Conservation (phyloP, 2,797 vertebrate genomes). For the Leptatherina wallacei region DNA sequence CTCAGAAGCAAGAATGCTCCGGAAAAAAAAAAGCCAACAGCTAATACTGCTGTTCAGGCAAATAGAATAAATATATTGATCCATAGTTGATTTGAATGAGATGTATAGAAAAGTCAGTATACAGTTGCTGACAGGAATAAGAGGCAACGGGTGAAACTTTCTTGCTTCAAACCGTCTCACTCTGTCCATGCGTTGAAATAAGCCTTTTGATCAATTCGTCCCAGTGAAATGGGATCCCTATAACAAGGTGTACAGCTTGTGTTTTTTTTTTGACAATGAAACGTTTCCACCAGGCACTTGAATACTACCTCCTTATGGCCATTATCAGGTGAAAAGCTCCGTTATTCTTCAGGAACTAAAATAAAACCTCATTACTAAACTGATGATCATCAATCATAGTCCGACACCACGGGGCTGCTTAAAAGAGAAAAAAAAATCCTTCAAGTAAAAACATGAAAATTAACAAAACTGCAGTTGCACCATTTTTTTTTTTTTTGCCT, state of each 20-base stretch:
- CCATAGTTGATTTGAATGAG: constrained; percentile 55
- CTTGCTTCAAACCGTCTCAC: constrained; percentile 44
- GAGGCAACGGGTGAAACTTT: constrained; percentile 69
- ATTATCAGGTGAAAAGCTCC: constrained; percentile 46
- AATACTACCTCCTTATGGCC: constrained; percentile 72
- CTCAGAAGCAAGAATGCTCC: constrained; percentile 47
- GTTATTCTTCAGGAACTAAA: constrained; percentile 37
- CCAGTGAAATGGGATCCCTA: constrained; percentile 29
- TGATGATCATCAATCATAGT: constrained; percentile 39
- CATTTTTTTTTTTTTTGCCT: constrained; percentile 20
- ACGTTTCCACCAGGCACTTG: constrained; percentile 84
- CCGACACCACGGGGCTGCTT: constrained; percentile 45
- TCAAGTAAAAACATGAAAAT: constrained; percentile 62
- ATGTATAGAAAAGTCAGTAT: constrained; percentile 69
- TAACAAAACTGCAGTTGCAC: constrained; percentile 51
- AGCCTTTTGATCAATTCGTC: constrained; percentile 36
- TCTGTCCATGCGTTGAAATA: constrained; percentile 44
- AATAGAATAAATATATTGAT: constrained; percentile 56
- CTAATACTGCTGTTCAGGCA: constrained; percentile 41
- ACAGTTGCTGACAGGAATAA: constrained; percentile 48
- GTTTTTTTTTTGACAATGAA: constrained; percentile 22
- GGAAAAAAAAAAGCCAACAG: constrained; percentile 59
- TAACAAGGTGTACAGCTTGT: constrained; percentile 38
- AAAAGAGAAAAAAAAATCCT: constrained; percentile 54
- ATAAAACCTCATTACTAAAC: constrained; percentile 51